phyloP scores from a whole-genome alignment of 2,888 invertebrate genomes.

The Hydrotaea diabolus region DNA sequence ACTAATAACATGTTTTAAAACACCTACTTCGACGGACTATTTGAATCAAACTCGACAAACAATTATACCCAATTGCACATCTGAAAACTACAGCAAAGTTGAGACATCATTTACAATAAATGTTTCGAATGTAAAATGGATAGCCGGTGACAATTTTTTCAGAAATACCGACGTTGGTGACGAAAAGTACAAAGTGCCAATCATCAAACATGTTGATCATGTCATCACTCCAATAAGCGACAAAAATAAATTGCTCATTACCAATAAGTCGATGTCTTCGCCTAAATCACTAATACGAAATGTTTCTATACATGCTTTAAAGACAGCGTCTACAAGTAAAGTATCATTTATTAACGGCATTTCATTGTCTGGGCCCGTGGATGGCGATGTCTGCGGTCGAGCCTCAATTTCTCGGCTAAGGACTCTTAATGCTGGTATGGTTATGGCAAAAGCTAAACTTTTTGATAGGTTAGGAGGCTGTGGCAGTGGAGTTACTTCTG shows the following conservation, averaged over 20 bases:
- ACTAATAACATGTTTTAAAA: neutral
- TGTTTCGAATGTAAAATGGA: constrained; percentile 77
- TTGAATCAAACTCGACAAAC: constrained; percentile 76
- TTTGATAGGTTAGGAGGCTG: constrained; percentile 83
- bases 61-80: neutral
- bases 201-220: constrained; percentile 12
- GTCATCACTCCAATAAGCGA: constrained; percentile 32
- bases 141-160: constrained; percentile 80
- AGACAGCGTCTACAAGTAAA: constrained; percentile 71
- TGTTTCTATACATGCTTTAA: constrained; percentile 34
- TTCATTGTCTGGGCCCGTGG: constrained; percentile 57
- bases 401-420: constrained; percentile 88
- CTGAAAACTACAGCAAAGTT: neutral
- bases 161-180: constrained; percentile 33
- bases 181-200: neutral
- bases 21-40: constrained; percentile 79
- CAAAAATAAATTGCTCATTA: constrained; percentile 10
- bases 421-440: constrained; percentile 90
- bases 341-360: constrained; percentile 43
- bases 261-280: constrained; percentile 73
- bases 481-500: neutral
- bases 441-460: constrained; percentile 88
- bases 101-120: neutral
- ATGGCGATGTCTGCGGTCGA: constrained; percentile 82
- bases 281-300: constrained; percentile 69